Evolutionary conservation across 2,888 invertebrate genomes (phyloP), one percentile per base, ranked within the genome.

Genomic region (Ryuthela nishihirai): DNA sequence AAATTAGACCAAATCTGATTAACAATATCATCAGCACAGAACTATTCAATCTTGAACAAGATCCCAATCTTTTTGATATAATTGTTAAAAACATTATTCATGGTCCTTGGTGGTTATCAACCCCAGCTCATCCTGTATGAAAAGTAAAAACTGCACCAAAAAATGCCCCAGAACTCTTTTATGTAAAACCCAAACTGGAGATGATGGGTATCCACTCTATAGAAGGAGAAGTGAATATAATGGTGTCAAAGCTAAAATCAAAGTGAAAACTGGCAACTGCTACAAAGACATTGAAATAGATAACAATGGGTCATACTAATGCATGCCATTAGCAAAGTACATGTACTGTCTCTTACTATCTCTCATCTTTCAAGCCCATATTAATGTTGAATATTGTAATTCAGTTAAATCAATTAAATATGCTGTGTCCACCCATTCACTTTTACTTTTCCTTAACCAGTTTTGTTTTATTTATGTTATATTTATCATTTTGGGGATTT

Each of bases 391-490:
- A 55, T 54, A 38, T 18, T 67, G 65, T 46, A 63, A 46, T 7
- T 65, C 65, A 4, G 46, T 64, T 7, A 63, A 68, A 12, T 26
- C 43, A 10, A 42, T 42, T 23, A 34, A 42, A 12, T 42, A 43
- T 12, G 23, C 23, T 38, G 73, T 72, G 63, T 73, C 75, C 65
- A 76, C 76, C 66, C 71, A 76, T n/a, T n/a, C n/a, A n/a, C n/a
- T n/a, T n/a, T n/a, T n/a, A n/a, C n/a, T n/a, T n/a, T n/a, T n/a
- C n/a, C n/a, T n/a, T n/a, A n/a, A n/a, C n/a, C n/a, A n/a, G n/a
- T n/a, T n/a, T n/a, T n/a, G n/a, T n/a, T n/a, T n/a, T n/a, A n/a
- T n/a, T n/a, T n/a, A n/a, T n/a, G n/a, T n/a, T n/a, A n/a, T n/a
- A n/a, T n/a, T n/a, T n/a, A n/a, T n/a, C n/a, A n/a, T n/a, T n/a